These are phyloP conservation scores for Phenganax marumi DNA, from an alignment of 92 coral and sea anemone species.

Conservation along the genomic window DNA sequence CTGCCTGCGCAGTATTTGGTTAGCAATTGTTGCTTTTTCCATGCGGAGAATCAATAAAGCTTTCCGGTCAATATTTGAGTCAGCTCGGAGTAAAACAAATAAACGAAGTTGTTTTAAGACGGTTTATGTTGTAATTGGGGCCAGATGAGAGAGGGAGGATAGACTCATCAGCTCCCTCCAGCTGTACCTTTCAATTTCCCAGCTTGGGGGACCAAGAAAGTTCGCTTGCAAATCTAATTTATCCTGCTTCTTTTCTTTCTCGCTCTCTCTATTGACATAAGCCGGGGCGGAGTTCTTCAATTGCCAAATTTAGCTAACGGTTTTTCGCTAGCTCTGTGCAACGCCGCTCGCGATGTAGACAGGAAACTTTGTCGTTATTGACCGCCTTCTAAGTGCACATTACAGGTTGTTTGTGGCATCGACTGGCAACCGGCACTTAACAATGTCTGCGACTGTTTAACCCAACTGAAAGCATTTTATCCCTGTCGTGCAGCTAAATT, in stretches of 20 bases:
- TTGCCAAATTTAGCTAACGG: constrained; percentile 51
- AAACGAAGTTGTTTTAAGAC: constrained; percentile 12
- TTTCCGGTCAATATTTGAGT: constrained; percentile 48
- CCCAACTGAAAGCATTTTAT: constrained; percentile 15
- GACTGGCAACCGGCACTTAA: constrained; percentile 32
- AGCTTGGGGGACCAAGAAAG: constrained; percentile 44
- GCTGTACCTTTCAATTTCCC: constrained; percentile 45
- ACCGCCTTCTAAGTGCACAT: constrained; percentile 6
- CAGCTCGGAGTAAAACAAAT: constrained; percentile 33
- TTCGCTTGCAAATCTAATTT: constrained; percentile 43
- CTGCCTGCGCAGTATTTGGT: background rate
- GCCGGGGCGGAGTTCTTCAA: constrained; percentile 47
- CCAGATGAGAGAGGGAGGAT: constrained; percentile 31
- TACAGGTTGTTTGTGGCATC: constrained; percentile 31
- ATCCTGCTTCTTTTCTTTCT: constrained; percentile 22
- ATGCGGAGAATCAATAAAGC: constrained; percentile 32
- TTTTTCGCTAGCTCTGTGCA: constrained; percentile 20
- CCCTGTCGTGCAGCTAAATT: constrained; percentile 22
- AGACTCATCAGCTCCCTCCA: constrained; percentile 31
- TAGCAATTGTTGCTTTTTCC: constrained; percentile 11
- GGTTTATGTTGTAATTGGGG: constrained; percentile 42
- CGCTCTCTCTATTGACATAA: constrained; percentile 37
- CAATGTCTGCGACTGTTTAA: constrained; percentile 37
- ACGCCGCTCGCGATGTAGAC: background rate
- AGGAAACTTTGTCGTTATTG: constrained; percentile 15